Conservation (phyloP, 2,797 vertebrate genomes). For the Phrynocephalus guinanensis region DNA sequence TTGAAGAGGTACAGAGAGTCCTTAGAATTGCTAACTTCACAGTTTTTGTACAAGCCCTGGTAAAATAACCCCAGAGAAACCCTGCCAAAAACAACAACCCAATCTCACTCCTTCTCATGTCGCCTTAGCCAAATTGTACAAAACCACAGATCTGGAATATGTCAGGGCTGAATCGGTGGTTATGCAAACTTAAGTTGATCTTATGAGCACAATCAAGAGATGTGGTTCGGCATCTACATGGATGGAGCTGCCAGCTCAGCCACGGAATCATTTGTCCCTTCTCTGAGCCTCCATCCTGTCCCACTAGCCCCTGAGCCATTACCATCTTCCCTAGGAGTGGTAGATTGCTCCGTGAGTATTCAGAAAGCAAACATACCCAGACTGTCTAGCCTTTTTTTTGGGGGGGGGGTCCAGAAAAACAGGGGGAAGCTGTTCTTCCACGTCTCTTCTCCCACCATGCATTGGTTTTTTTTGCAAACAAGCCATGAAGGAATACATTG, state of each 20-base stretch:
- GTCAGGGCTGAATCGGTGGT: conserved; percentile 49
- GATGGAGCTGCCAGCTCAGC: background rate
- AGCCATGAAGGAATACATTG: too few species aligned
- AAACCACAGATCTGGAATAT: conserved; percentile 57
- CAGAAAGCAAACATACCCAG: background rate
- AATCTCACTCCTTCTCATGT: conserved; percentile 52
- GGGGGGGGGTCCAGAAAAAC: background rate
- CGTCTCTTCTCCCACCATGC: background rate
- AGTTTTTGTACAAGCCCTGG: conserved; percentile 35
- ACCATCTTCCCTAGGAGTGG: background rate
- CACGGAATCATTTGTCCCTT: conserved; percentile 9
- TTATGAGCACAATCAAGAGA: conserved; percentile 4
- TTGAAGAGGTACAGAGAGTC: background rate
- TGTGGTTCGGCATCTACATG: accelerated
- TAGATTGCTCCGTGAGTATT: background rate
- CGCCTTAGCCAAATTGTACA: conserved; percentile 55
- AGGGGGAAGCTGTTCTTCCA: background rate
- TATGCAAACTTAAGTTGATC: conserved; percentile 52
- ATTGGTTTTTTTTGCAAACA: too few species aligned
- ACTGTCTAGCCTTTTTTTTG: background rate
- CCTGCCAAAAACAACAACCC: conserved; percentile 58
- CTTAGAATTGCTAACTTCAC: conserved; percentile 46
- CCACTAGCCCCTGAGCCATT: background rate
- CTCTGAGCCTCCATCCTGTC: accelerated
- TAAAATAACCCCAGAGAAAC: conserved; percentile 51